Conservation (phyloP, 1,140 invertebrate species). For the Diploscapter pachys region DNA sequence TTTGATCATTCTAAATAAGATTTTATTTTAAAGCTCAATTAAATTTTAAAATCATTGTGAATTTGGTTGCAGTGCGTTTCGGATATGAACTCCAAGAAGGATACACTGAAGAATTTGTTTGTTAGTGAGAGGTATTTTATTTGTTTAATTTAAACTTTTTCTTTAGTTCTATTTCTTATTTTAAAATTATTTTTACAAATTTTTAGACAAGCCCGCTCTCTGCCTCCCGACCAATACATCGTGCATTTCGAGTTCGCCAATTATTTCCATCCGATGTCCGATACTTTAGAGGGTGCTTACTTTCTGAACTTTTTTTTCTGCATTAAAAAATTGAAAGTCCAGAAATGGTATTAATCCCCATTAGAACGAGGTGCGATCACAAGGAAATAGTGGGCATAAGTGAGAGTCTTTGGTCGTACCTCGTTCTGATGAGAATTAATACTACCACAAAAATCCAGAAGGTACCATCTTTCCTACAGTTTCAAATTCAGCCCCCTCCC, state of each 20-base stretch:
- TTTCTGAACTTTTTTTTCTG: slow-evolving; percentile 58
- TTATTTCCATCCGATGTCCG: slow-evolving; percentile 91
- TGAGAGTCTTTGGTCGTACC: too few relatives aligned
- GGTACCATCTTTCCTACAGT: too few relatives aligned
- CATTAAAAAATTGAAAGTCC: background rate
- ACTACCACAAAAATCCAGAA: too few relatives aligned
- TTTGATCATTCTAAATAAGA: too few relatives aligned
- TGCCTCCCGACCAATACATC: slow-evolving; percentile 81
- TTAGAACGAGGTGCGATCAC: too few relatives aligned
- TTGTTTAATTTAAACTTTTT: slow-evolving; percentile 33
- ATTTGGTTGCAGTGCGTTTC: slow-evolving; percentile 66
- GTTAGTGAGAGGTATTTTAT: slow-evolving; percentile 20
- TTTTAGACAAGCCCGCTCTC: slow-evolving; percentile 58
- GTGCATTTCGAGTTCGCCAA: slow-evolving; percentile 91
- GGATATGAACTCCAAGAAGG: slow-evolving; percentile 64
- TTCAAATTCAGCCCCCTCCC: slow-evolving; percentile 30
- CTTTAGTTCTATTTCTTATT: slow-evolving; percentile 33
- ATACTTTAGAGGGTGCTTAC: slow-evolving; percentile 77
- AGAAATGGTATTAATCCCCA: too few relatives aligned
- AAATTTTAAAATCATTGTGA: too few relatives aligned
- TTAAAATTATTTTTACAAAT: background rate
- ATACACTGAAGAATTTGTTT: slow-evolving; percentile 40
- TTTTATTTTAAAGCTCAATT: too few relatives aligned
- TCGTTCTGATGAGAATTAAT: too few relatives aligned
- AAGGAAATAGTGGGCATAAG: too few relatives aligned